phyloP scores from a whole-genome alignment of 2,888 invertebrate genomes.

The Selenia dentaria region DNA sequence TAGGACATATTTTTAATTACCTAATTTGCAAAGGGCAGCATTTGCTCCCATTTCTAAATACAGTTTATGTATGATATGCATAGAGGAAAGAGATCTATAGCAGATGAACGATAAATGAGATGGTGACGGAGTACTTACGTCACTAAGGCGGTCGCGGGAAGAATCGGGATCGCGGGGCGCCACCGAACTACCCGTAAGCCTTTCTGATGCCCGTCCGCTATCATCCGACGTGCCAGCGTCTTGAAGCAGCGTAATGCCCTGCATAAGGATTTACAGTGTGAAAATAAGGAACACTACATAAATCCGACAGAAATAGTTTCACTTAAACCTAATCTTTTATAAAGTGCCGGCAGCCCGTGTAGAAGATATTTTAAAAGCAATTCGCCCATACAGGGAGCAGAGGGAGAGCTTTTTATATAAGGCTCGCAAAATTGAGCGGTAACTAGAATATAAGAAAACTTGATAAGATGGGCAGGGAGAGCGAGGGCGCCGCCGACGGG shows the following conservation, averaged over 20 bases:
- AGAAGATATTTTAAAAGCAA: constrained; percentile 63
- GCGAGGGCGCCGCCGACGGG: constrained; percentile 53
- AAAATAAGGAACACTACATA: constrained; percentile 47
- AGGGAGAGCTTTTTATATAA: constrained; percentile 66
- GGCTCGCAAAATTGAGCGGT: constrained; percentile 76
- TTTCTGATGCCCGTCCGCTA: constrained; percentile 92
- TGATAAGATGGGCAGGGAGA: constrained; percentile 70
- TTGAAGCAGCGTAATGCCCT: constrained; percentile 90
- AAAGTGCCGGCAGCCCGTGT: constrained; percentile 51
- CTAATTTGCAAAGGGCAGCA: constrained; percentile 2
- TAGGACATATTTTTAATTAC: constrained; percentile 1
- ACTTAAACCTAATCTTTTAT: constrained; percentile 41
- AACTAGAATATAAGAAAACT: constrained; percentile 78
- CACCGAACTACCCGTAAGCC: constrained; percentile 90
- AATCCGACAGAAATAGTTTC: constrained; percentile 38
- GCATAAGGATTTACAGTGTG: constrained; percentile 58
- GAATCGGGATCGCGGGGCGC: constrained; percentile 92
- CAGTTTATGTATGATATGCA: constrained; percentile 21
- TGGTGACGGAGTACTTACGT: constrained; percentile 86
- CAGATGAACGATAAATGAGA: constrained; percentile 22
- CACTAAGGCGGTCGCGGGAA: constrained; percentile 93
- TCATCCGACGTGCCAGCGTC: constrained; percentile 94
- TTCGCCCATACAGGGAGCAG: constrained; percentile 53
- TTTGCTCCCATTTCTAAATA: constrained; percentile 19
- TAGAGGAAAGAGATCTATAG: constrained; percentile 30